Conservation (phyloP, 2,797 vertebrate species). For the Hirundo rustica region DNA sequence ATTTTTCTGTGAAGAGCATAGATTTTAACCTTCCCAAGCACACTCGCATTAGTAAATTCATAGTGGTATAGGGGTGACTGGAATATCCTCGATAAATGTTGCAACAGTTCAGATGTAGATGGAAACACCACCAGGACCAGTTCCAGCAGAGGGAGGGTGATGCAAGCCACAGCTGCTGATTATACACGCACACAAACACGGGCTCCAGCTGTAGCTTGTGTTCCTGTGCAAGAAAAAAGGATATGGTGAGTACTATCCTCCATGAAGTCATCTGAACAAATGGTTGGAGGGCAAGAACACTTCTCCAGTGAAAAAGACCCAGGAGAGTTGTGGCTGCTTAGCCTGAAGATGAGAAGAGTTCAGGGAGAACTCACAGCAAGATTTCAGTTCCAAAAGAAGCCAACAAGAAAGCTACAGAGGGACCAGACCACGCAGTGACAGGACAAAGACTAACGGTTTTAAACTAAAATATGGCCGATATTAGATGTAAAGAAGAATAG, state of each 20-base stretch:
- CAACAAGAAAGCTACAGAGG: background rate
- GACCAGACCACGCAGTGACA: fast-evolving
- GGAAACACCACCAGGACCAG: background rate
- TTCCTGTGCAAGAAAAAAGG: background rate
- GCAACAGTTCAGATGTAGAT: background rate
- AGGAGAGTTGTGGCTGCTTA: background rate
- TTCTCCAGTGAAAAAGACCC: background rate
- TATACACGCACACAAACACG: background rate
- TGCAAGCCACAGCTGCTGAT: background rate
- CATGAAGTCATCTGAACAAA: background rate
- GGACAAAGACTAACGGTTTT: background rate
- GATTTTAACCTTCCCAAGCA: background rate
- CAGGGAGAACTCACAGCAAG: background rate
- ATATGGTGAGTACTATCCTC: background rate
- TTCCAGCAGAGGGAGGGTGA: background rate
- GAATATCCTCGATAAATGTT: background rate
- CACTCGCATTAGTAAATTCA: background rate
- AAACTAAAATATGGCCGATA: background rate
- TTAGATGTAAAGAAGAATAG: background rate
- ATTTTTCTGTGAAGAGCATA: background rate
- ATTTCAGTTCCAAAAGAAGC: background rate
- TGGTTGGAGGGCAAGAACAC: background rate
- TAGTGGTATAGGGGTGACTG: background rate
- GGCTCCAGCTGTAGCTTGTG: background rate
- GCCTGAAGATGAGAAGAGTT: background rate